Conservation (phyloP, 2,113 vertebrate genomes). For the Canis aureus region DNA sequence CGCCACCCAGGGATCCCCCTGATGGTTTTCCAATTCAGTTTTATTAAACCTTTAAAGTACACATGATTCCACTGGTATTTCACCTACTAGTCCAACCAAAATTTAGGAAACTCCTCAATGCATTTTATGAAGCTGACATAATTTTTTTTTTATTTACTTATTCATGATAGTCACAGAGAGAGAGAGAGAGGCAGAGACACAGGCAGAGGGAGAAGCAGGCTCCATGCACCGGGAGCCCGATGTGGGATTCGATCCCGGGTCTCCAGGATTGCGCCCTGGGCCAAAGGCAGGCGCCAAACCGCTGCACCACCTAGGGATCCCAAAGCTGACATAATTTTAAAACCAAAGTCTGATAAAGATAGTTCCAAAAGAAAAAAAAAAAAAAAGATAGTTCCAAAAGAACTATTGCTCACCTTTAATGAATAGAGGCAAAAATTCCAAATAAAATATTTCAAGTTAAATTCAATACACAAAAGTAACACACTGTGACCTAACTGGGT, state of each 20-base stretch:
- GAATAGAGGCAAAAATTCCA: not conserved
- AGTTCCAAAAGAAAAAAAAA: not conserved
- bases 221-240: no score
- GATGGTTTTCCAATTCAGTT: not conserved
- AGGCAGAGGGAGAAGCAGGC: no score
- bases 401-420: not conserved
- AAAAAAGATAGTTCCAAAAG: not conserved
- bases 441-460: not conserved
- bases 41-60: not conserved
- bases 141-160: not conserved
- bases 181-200: no score
- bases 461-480: not conserved
- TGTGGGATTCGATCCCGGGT: no score
- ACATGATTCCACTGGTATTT: not conserved
- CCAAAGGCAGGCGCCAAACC: no score
- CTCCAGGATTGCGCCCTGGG: no score
- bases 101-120: not conserved
- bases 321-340: not conserved
- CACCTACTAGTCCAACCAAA: not conserved
- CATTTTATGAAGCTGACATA: not conserved
- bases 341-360: not conserved
- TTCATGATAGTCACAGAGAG: no score
- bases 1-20: no score
- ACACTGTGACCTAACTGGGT: not conserved
- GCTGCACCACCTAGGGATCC: no score